Conservation (phyloP, 2,888 invertebrate species). For the Plagodis pulveraria region DNA sequence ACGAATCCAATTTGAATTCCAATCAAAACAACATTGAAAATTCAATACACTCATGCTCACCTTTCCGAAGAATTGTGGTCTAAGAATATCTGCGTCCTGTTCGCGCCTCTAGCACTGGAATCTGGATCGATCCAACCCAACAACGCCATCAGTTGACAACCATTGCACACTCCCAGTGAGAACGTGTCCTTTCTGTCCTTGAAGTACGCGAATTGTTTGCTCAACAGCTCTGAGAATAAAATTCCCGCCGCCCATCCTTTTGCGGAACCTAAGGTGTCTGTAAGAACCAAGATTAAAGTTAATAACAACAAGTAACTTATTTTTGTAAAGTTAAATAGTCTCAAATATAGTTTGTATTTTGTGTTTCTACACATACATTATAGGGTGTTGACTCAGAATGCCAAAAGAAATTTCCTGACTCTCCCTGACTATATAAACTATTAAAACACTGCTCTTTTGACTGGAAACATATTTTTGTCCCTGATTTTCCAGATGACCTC, state of each 20-base stretch:
- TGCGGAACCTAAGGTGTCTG: conserved; percentile 97
- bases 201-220: conserved; percentile 92
- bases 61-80: conserved; percentile 95
- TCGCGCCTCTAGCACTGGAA: conserved; percentile 45
- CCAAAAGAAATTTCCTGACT: too few species aligned
- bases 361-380: too few species aligned
- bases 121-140: conserved; percentile 94
- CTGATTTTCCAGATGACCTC: too few species aligned
- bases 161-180: conserved; percentile 99
- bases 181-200: conserved; percentile 92
- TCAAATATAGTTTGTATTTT: too few species aligned
- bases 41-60: conserved; percentile 57
- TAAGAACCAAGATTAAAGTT: conserved; percentile 3
- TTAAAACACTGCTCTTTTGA: too few species aligned
- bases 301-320: too few species aligned
- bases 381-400: too few species aligned
- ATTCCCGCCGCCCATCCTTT: conserved; percentile 99
- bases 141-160: conserved; percentile 97
- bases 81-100: conserved; percentile 86
- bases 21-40: too few species aligned
- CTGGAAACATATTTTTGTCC: too few species aligned
- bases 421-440: too few species aligned
- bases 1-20: too few species aligned
- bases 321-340: too few species aligned
- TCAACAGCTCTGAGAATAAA: conserved; percentile 90